Base-by-base conservation (phyloP, 2,888 invertebrate species). In the Netelia virgata region DNA sequence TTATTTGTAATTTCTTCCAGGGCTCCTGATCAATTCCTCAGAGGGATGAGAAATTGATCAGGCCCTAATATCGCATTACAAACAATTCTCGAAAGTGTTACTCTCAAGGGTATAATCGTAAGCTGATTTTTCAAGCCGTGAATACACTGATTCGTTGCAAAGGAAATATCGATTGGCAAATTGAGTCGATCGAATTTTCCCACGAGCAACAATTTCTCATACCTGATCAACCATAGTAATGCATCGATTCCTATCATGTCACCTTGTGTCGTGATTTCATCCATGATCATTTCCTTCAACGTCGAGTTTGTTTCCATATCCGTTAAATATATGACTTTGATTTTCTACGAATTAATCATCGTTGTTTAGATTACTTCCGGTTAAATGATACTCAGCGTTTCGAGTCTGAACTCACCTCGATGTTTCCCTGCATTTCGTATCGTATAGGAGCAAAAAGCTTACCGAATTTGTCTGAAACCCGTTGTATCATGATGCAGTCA, bases 151-250 rank as follows among this genome's bases (percentile, higher is more conserved):
- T 23, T 23, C 23, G 23, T 23, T 23, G 2, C 23, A 2, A 23
- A 0, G 36, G 1, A 36, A 36, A 36, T 36, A 36, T 36, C 36
- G 6, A 36, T 36, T 36, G 36, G 36, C 36, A 36, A 36, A 36
- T 36, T 36, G 36, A 8, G 36, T 36, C 36, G 6, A 36, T 36
- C 36, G 6, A n/a, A 28, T 14, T 63, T 41, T 18, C 3, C 23
- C 59, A 83, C 3, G 36, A 36, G 6, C 8, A 36, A 36, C 36
- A 36, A 36, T 36, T 36, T 36, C 36, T 36, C 10, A 69, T 93
- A 96, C 97, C 96, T 96, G 93, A 96, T 96, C 1, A 97, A 94
- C 97, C 97, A 97, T 68, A 97, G 93, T 77, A 97, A 93, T 73
- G 97, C 95, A 90, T 96, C 96, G 28, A 95, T 95, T 36, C 95